Percentiles rank a stretch among this genome's conserved stretches.
These are phyloP conservation scores for Fistularia tabacaria DNA, from an alignment of 2,797 vertebrate species.

Conservation along the genomic window DNA sequence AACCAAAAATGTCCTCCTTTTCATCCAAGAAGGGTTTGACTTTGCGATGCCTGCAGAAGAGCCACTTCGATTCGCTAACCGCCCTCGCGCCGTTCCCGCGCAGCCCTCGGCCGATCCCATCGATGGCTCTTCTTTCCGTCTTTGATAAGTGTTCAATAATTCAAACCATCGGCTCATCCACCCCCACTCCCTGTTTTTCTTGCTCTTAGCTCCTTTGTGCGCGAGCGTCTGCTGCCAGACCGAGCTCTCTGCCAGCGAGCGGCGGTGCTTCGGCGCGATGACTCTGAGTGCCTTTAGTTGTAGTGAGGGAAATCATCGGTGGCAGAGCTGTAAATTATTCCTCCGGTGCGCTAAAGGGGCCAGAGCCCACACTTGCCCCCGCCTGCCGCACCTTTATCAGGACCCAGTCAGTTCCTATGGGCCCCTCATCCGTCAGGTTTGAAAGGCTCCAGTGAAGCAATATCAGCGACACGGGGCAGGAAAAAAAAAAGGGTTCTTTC, in stretches of 20 bases:
- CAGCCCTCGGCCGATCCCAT: conserved; percentile 9
- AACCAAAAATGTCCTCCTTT: background rate
- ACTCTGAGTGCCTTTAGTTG: conserved; percentile 56
- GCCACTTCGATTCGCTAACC: background rate
- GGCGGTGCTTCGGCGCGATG: conserved; percentile 15
- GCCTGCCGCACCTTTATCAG: conserved; percentile 51
- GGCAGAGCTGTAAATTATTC: conserved; percentile 73
- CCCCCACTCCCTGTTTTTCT: background rate
- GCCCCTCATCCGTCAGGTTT: conserved; percentile 61
- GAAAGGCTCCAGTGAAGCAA: conserved; percentile 45
- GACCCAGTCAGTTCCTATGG: conserved; percentile 52
- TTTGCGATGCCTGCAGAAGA: background rate
- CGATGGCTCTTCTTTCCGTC: conserved; percentile 14
- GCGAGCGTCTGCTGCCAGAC: conserved; percentile 33
- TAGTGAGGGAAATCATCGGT: conserved; percentile 68
- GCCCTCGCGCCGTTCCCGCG: background rate
- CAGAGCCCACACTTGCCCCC: conserved; percentile 28
- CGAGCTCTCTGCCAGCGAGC: conserved; percentile 28
- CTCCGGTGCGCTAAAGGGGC: conserved; percentile 49
- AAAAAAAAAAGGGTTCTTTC: conserved; percentile 52
- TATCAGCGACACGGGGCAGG: conserved; percentile 43
- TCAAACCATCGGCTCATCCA: conserved; percentile 15
- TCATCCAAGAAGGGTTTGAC: background rate
- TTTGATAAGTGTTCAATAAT: conserved; percentile 54
- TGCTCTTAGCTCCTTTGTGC: conserved; percentile 28